Base-by-base conservation (phyloP, 1,140 invertebrate genomes). In the Brevipalpus yothersi region DNA sequence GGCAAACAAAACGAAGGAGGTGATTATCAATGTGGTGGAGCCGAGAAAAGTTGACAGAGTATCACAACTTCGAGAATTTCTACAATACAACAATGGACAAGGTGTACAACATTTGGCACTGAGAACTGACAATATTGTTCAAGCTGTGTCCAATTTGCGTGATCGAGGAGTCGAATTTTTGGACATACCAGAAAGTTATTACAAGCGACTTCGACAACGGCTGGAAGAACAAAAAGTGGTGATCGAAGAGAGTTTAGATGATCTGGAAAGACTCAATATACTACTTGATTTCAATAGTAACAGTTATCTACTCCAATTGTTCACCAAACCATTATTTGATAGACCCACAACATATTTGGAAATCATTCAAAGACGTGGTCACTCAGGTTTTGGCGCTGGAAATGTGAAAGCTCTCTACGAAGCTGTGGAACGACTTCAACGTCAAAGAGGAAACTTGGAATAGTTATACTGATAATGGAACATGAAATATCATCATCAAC, bases 341-440 rank as follows among this genome's bases (percentile, higher is more conserved):
- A 76, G 93, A 61, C 94, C 94, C 2, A 99, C 94, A 0, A 68
- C 98, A 3, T 98, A 98, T 71, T 72, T 97, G 39, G 94, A 99
- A 75, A 82, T 97, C 40, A 99, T 98, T 68, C 93, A 99, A 71
- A 79, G 94, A 63, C 79, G 83, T 65, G 97, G 98, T 72, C 88
- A 94, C 68, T 82, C 84, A 70, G 94, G 94, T 56, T 99, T 98
- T 72, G 94, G 94, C 58, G 93, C 92, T 68, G 94, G 94, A 40
- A 99, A 99, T 70, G 98, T 99, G 72, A 94, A 97, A 75, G 87
- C 93, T 10, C 72, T 99, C 3, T 98, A 98, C 71, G 89, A 95
- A 75, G 89, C 92, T 0, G 95, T 99, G 67, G 93, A 99, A 78
- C 68, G 80, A n/a, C 93, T 97, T 66, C 94, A 98, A 75, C 86